Evolutionary conservation across 2,113 vertebrate genomes (phyloP).

Genomic region (Oxyura jamaicensis): DNA sequence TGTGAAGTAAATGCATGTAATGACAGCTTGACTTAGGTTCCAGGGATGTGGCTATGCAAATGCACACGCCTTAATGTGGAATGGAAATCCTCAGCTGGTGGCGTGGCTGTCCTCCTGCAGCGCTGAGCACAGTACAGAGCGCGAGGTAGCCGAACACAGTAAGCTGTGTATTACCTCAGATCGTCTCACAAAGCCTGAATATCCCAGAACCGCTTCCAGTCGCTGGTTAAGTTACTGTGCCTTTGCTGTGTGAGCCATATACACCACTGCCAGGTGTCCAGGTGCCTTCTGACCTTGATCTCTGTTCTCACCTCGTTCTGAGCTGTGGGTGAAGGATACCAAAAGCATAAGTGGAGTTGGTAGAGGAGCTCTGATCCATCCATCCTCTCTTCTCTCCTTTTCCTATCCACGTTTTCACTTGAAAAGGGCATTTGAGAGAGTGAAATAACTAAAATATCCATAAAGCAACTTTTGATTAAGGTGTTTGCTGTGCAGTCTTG

Average conservation of each 20-base stretch:
- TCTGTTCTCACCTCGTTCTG: not conserved
- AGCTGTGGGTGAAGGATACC: not conserved
- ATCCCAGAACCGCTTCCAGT: not conserved
- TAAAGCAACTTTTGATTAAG: not conserved
- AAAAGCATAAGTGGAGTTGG: not conserved
- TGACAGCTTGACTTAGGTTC: not conserved
- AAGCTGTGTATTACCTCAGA: not conserved
- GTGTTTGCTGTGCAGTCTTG: not conserved
- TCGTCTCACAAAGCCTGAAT: not conserved
- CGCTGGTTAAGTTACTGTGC: not conserved
- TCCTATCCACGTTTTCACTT: not conserved
- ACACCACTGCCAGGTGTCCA: accelerated
- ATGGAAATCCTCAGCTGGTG: not conserved
- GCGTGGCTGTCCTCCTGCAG: not conserved
- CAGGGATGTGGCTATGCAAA: not conserved
- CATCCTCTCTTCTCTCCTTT: not conserved
- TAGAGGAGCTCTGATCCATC: not conserved
- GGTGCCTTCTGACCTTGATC: not conserved
- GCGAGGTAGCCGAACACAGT: not conserved
- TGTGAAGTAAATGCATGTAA: not conserved
- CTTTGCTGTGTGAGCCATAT: not conserved
- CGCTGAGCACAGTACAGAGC: not conserved
- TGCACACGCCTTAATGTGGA: not conserved
- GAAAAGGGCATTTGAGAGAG: not conserved
- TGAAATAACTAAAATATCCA: not conserved